These are phyloP conservation scores for Sicus ferrugineus DNA, from an alignment of 2,888 invertebrate species.

Conservation along the genomic window DNA sequence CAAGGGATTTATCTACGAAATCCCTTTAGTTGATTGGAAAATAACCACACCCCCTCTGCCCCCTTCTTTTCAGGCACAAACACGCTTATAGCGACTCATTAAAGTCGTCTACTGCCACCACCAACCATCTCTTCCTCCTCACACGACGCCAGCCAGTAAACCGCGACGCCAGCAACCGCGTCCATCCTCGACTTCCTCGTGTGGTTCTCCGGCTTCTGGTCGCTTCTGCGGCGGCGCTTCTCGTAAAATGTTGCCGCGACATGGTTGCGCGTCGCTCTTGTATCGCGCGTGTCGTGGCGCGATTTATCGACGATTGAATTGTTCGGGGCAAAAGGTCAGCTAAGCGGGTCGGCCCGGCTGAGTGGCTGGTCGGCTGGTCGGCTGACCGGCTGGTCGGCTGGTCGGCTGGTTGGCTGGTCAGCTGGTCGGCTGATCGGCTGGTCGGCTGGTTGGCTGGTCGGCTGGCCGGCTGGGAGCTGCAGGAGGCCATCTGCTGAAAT, in stretches of 20 bases:
- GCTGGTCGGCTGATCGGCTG: not conserved
- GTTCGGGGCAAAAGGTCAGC: slow-evolving; percentile 40
- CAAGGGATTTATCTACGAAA: too few species aligned
- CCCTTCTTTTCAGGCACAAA: too few species aligned
- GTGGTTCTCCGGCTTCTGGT: too few species aligned
- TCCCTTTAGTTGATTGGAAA: too few species aligned
- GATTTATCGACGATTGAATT: slow-evolving; percentile 38
- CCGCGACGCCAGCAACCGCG: not conserved
- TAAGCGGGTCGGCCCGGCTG: not conserved
- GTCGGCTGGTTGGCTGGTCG: not conserved
- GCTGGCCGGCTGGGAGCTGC: not conserved
- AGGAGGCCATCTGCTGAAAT: not conserved
- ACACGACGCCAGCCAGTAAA: not conserved
- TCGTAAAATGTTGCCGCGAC: slow-evolving; percentile 27
- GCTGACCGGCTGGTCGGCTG: not conserved
- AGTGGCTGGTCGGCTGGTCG: not conserved
- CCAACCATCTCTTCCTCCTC: not conserved
- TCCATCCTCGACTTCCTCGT: not conserved
- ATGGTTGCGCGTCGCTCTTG: slow-evolving; percentile 11
- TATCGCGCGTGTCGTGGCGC: slow-evolving; percentile 7
- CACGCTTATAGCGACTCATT: not conserved
- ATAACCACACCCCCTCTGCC: too few species aligned
- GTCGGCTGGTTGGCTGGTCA: not conserved
- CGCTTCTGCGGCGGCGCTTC: too few species aligned
- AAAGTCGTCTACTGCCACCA: not conserved